Evolutionary conservation across 2,797 vertebrate genomes (phyloP).

Genomic region (Ctenosaura bakeri): DNA sequence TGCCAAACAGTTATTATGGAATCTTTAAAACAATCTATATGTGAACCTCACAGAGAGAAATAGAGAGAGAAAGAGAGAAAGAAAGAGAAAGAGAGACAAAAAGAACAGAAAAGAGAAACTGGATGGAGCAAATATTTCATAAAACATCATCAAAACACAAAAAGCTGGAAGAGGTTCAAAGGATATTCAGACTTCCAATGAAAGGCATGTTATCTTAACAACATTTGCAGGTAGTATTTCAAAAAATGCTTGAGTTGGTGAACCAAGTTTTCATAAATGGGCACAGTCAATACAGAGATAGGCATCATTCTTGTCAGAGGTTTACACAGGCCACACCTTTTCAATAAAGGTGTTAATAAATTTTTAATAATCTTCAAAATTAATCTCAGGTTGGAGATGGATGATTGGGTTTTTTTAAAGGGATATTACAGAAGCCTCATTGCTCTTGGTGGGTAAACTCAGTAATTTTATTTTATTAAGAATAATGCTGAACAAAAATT

Average conservation of each 20-base stretch:
- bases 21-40: slow-evolving; percentile 79
- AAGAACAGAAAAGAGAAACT: slow-evolving; percentile 57
- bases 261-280: slow-evolving; percentile 81
- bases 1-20: slow-evolving; percentile 91
- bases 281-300: slow-evolving; percentile 77
- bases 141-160: slow-evolving; percentile 61
- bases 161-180: slow-evolving; percentile 73
- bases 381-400: neutral
- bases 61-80: slow-evolving; percentile 68
- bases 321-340: neutral
- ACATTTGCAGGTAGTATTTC: slow-evolving; percentile 40
- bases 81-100: slow-evolving; percentile 68
- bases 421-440: neutral
- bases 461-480: neutral
- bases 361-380: neutral
- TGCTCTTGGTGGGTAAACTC: neutral
- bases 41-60: slow-evolving; percentile 84
- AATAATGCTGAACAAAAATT: neutral
- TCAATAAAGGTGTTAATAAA: neutral
- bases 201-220: slow-evolving; percentile 56
- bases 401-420: neutral
- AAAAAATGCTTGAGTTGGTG: slow-evolving; percentile 43
- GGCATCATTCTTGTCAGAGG: slow-evolving; percentile 1
- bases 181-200: slow-evolving; percentile 57
- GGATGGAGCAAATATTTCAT: slow-evolving; percentile 72